phyloP scores from a whole-genome alignment of 2,113 vertebrate species.

The Neodon shergylaensis region DNA sequence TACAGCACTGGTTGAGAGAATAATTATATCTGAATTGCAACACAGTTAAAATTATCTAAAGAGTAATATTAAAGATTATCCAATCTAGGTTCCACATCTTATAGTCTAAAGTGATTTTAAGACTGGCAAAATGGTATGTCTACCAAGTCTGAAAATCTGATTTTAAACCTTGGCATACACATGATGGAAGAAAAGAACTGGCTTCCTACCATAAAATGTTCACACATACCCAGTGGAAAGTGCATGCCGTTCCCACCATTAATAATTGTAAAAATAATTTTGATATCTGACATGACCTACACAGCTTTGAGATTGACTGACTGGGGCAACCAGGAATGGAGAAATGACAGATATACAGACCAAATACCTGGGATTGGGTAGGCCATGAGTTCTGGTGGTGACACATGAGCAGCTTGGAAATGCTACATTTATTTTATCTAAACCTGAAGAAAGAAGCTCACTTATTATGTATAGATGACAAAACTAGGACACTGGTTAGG shows the following conservation, averaged over 20 bases:
- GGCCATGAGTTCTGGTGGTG: not conserved
- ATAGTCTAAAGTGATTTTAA: constrained; percentile 1
- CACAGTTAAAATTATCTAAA: not conserved
- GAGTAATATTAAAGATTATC: constrained; percentile 4
- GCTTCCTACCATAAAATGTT: not conserved
- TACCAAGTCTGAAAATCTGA: not conserved
- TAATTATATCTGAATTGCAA: not conserved
- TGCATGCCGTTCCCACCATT: not conserved
- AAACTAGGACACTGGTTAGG: not conserved
- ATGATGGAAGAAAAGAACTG: not conserved
- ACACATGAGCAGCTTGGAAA: not conserved
- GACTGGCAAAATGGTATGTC: not conserved
- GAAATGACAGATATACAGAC: not conserved
- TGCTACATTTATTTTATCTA: not conserved
- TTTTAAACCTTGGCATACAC: not conserved
- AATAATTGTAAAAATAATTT: not conserved
- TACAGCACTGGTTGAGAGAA: not conserved
- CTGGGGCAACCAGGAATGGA: not conserved
- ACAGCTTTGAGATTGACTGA: not conserved
- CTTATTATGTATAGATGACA: not conserved
- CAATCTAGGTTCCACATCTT: not conserved
- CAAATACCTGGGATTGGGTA: not conserved
- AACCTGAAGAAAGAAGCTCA: not conserved
- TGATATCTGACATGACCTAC: not conserved
- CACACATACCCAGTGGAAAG: not conserved